Percentiles rank a stretch among this genome's conserved stretches.
Conservation (phyloP, 64 coral and sea anemone genomes). For the Pocillopora verrucosa region DNA sequence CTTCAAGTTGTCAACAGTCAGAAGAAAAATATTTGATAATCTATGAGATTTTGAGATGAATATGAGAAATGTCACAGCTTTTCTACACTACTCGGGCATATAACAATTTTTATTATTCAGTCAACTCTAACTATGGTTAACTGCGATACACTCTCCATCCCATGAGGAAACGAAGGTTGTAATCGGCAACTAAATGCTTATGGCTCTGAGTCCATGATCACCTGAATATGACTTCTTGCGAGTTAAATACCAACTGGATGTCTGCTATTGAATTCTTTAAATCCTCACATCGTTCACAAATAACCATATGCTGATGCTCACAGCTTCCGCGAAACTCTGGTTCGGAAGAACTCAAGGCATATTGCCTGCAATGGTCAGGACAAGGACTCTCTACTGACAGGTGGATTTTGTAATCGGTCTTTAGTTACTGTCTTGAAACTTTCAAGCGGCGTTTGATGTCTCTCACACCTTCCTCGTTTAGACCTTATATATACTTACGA, state of each 20-base stretch:
- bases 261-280: conserved; percentile 4
- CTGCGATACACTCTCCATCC: not conserved
- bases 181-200: not conserved
- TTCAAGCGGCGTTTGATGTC: conserved; percentile 57
- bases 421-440: conserved; percentile 33
- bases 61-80: not conserved
- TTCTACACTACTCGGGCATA: too few species aligned
- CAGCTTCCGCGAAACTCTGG: not conserved
- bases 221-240: conserved; percentile 10
- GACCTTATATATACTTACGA: not conserved
- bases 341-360: conserved; percentile 14
- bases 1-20: not conserved
- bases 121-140: not conserved
- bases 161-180: not conserved
- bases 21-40: not conserved
- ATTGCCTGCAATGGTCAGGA: conserved; percentile 51
- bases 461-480: not conserved
- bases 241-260: not conserved
- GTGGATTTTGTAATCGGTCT: conserved; percentile 54
- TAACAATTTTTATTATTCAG: too few species aligned
- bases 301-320: not conserved
- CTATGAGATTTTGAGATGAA: not conserved
- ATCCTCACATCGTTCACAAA: conserved; percentile 23
- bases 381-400: conserved; percentile 23
- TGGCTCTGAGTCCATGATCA: conserved; percentile 7